A percentile compares a stretch with the other conserved stretches of the same genome.
phyloP scores from a whole-genome alignment of 1,140 invertebrate species.

The Drosophila yakuba region DNA sequence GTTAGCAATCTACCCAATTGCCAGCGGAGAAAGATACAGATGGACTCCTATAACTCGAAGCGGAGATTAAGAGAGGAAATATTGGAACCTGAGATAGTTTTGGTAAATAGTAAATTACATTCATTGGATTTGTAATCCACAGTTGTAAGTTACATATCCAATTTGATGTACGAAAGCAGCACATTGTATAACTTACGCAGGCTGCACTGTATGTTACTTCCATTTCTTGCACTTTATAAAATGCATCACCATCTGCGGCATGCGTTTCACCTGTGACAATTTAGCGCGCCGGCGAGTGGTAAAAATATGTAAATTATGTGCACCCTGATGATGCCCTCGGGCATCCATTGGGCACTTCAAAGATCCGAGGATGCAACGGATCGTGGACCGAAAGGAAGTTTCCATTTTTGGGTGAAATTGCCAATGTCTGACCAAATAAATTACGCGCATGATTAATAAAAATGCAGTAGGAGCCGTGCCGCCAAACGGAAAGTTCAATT shows the following conservation, averaged over 20 bases:
- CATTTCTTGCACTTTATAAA: neutral
- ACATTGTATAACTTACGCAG: neutral
- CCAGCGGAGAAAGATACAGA: constrained; percentile 21
- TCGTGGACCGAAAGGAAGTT: constrained; percentile 50
- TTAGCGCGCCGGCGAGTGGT: constrained; percentile 56
- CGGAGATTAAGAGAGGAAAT: too few relatives aligned
- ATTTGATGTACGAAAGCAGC: too few relatives aligned
- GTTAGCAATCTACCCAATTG: constrained; percentile 35
- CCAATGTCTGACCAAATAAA: constrained; percentile 77
- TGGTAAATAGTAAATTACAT: neutral
- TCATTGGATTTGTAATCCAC: too few relatives aligned
- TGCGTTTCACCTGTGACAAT: constrained; percentile 81
- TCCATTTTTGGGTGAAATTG: constrained; percentile 79
- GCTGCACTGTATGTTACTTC: constrained; percentile 20
- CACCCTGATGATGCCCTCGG: constrained; percentile 49
- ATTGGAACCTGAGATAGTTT: neutral
- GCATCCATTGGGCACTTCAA: constrained; percentile 1
- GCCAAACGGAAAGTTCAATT: constrained; percentile 65
- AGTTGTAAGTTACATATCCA: too few relatives aligned
- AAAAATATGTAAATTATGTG: constrained; percentile 74
- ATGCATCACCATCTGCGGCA: constrained; percentile 20
- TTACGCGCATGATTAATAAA: constrained; percentile 83
- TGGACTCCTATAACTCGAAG: neutral
- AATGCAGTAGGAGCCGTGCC: constrained; percentile 51
- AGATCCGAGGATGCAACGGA: neutral